Evolutionary conservation across 2,888 invertebrate genomes (phyloP), one percentile per base, ranked within the genome.

Genomic region (Hoplodrina ambigua): DNA sequence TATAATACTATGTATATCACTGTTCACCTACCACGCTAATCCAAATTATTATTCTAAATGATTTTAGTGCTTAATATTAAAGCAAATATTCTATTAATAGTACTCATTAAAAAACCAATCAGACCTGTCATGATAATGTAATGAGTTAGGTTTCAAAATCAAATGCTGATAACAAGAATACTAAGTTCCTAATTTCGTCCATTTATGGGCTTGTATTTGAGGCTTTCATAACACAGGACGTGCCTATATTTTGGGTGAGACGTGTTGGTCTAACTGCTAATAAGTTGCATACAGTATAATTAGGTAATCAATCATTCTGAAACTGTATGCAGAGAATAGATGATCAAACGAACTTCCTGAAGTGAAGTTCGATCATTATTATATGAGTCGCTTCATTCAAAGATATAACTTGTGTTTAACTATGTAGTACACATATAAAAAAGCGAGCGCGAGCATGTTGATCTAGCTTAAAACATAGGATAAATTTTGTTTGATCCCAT

Each of bases 101-200:
- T 50, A 11, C 30, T 62, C 37, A 60, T 68, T 75, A 33, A 19
- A 53, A 57, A 52, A 49, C 17, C 49, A 49, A 33, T 57, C 20
- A 63, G 54, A 59, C 11, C 20, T 17, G 15, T 66, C 52, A 59
- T 62, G n/a, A 55, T 20, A 74, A 44, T 58, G 15, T 41, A 61
- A 79, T 79, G 58, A 67, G 52, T 49, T 44, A 52, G 33, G 7
- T 63, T 74, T 67, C 75, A 74, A 74, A 67, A 76, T 60, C 46
- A 15, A 25, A 4, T 11, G 15, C 5, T 8, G 52, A 57, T 53
- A 50, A 19, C 19, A 25, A 20, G 80, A 79, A 76, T 76, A 73
- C 44, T n/a, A 79, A 76, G 54, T 55, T 44, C 11, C 54, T 52
- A 54, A 62, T 75, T 62, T 46, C 33, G 0, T 30, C 33, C 44